Evolutionary conservation across 2,797 vertebrate genomes (phyloP).

Genomic region (Hipposideros larvatus): DNA sequence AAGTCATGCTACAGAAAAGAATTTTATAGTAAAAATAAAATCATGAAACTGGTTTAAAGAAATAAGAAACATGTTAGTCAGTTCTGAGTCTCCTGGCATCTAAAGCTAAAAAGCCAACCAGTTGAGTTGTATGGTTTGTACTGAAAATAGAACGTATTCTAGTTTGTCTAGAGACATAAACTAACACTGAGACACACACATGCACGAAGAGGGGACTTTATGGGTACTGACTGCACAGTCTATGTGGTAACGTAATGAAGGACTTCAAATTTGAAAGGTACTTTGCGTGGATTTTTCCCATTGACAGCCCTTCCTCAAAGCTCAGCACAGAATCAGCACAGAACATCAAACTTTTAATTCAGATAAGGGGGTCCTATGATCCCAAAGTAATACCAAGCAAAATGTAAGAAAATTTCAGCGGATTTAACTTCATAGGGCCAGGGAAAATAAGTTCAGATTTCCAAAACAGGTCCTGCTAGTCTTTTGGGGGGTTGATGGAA

Average conservation of each 20-base stretch:
- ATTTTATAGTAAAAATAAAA: not conserved
- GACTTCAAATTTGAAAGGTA: not conserved
- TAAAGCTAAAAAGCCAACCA: not conserved
- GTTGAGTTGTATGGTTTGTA: not conserved
- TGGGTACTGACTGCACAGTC: not conserved
- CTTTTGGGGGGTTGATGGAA: accelerated
- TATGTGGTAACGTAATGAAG: accelerated
- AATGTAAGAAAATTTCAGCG: not conserved
- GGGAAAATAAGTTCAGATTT: accelerated
- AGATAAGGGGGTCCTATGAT: too few species aligned
- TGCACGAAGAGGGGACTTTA: accelerated
- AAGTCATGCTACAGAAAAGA: not conserved
- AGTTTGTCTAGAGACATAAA: not conserved
- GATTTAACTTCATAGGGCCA: too few species aligned
- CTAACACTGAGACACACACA: not conserved
- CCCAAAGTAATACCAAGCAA: not conserved
- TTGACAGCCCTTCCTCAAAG: not conserved
- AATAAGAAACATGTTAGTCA: not conserved
- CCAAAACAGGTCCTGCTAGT: not conserved
- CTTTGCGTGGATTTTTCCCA: not conserved
- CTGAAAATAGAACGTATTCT: not conserved
- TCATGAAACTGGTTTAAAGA: not conserved
- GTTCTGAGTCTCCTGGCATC: not conserved
- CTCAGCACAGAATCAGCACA: accelerated
- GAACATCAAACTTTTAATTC: accelerated